Evolutionary conservation across 2,888 invertebrate genomes (phyloP).

Genomic region (Petrolisthes manimaculis): DNA sequence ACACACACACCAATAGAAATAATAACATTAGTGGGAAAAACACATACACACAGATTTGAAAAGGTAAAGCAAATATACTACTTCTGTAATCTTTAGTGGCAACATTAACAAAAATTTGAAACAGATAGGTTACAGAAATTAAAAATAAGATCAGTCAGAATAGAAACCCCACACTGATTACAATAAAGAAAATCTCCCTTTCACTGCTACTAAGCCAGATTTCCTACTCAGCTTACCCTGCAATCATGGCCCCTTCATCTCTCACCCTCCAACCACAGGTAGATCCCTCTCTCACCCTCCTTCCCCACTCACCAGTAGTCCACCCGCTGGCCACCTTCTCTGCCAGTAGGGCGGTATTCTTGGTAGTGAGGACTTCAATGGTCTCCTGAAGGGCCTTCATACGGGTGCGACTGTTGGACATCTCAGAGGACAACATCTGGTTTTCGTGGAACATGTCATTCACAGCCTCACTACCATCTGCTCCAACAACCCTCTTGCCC

Average conservation of each 20-base stretch:
- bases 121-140: too few relatives aligned
- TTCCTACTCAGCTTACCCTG: not conserved
- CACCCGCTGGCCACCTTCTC: conserved; percentile 81
- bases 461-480: conserved; percentile 87
- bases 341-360: conserved; percentile 84
- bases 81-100: too few relatives aligned
- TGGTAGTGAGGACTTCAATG: conserved; percentile 85
- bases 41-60: too few relatives aligned
- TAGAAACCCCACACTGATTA: too few relatives aligned
- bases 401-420: conserved; percentile 86
- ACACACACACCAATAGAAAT: too few relatives aligned
- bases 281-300: conserved; percentile 9
- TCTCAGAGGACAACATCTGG: conserved; percentile 89
- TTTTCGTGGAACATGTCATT: conserved; percentile 98
- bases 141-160: too few relatives aligned
- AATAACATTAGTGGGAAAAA: too few relatives aligned
- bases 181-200: not conserved
- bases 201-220: not conserved
- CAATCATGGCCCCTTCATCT: not conserved
- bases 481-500: conserved; percentile 89
- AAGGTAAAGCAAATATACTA: too few relatives aligned
- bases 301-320: conserved; percentile 70
- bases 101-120: too few relatives aligned
- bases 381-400: conserved; percentile 96
- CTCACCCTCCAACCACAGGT: too few relatives aligned